phyloP scores from a whole-genome alignment of 2,797 vertebrate species.

The Menidia menidia region DNA sequence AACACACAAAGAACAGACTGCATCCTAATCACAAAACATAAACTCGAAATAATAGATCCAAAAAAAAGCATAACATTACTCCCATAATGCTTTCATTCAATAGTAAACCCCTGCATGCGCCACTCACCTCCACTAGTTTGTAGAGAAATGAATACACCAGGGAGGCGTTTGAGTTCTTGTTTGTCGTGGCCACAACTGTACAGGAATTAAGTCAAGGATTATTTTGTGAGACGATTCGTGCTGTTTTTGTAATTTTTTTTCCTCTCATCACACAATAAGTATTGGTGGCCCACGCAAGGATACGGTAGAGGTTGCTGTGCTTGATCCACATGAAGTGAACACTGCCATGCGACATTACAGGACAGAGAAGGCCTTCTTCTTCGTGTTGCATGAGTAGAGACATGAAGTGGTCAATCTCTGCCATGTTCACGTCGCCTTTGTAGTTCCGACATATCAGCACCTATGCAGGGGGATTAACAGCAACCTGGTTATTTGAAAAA shows the following conservation, averaged over 20 bases:
- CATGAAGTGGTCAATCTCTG: constrained; percentile 92
- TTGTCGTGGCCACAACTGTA: constrained; percentile 91
- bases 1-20: background rate
- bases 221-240: constrained; percentile 1
- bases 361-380: constrained; percentile 88
- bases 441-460: constrained; percentile 95
- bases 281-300: constrained; percentile 67
- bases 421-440: constrained; percentile 93
- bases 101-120: background rate
- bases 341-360: constrained; percentile 85
- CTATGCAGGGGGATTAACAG: constrained; percentile 64
- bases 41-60: background rate
- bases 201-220: constrained; percentile 76
- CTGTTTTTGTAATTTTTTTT: background rate
- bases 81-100: background rate
- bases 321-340: constrained; percentile 97
- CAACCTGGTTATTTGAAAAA: background rate
- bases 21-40: background rate
- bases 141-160: constrained; percentile 94
- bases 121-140: constrained; percentile 91
- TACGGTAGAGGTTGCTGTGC: constrained; percentile 95
- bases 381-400: constrained; percentile 90
- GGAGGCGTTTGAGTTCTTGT: constrained; percentile 93
- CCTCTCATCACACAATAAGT: background rate
- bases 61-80: background rate